phyloP scores from a whole-genome alignment of 2,113 vertebrate genomes.

The Ictalurus punctatus region DNA sequence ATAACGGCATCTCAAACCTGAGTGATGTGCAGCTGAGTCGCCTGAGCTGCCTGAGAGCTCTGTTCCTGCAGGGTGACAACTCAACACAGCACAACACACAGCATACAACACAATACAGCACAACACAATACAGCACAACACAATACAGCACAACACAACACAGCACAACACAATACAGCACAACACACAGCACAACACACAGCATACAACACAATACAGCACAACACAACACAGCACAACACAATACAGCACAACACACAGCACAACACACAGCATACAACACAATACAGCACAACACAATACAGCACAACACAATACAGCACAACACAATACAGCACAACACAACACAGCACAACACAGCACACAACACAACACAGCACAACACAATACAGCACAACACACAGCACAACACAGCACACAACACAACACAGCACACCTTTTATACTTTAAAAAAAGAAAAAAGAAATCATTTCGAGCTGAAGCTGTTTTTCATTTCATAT shows the following conservation, averaged over 20 bases:
- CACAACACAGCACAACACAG: not conserved
- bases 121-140: too few species aligned
- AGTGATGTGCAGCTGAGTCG: conserved; percentile 82
- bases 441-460: too few species aligned
- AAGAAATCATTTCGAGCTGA: too few species aligned
- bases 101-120: not conserved
- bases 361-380: not conserved
- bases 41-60: conserved; percentile 82
- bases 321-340: not conserved
- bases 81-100: not conserved
- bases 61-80: conserved; percentile 80
- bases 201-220: not conserved
- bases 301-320: not conserved
- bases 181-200: not conserved
- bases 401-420: too few species aligned
- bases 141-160: not conserved
- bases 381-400: too few species aligned
- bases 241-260: not conserved
- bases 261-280: not conserved
- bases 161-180: not conserved
- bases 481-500: too few species aligned
- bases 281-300: not conserved
- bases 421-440: too few species aligned
- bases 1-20: conserved; percentile 86
- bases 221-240: not conserved